A percentile compares a stretch with the other conserved stretches of the same genome.
Conservation (phyloP, 2,113 vertebrate species). For the Oreamnos americanus region DNA sequence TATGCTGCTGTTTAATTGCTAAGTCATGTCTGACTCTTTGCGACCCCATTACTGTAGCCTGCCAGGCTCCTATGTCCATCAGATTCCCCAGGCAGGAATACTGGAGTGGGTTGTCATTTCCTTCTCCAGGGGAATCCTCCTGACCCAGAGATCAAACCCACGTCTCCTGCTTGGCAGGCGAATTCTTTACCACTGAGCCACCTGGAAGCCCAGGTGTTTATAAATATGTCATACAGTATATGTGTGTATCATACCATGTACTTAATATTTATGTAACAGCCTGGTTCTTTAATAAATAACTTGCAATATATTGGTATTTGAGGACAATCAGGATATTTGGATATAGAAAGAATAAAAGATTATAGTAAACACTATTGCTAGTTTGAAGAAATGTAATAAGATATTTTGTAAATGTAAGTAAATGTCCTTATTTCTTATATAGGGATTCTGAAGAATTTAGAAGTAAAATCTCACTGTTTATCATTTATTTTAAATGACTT, state of each 20-base stretch:
- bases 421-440: background rate
- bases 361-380: background rate
- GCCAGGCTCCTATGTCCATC: background rate
- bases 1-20: background rate
- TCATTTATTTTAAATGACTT: background rate
- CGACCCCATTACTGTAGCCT: background rate
- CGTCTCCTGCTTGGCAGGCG: background rate
- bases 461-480: background rate
- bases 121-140: background rate
- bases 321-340: background rate
- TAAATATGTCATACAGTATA: background rate
- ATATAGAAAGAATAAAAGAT: background rate
- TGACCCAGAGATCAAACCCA: background rate
- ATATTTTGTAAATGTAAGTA: background rate
- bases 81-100: background rate
- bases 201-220: background rate
- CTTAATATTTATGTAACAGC: background rate
- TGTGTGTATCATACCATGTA: background rate
- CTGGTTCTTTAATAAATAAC: background rate
- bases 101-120: background rate
- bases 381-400: background rate
- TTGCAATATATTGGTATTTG: background rate
- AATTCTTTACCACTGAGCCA: background rate
- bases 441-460: background rate
- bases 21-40: background rate